Evolutionary conservation across 2,113 vertebrate species (phyloP), one percentile per base, ranked within the genome.

Genomic region (Rhadina sibilatrix): DNA sequence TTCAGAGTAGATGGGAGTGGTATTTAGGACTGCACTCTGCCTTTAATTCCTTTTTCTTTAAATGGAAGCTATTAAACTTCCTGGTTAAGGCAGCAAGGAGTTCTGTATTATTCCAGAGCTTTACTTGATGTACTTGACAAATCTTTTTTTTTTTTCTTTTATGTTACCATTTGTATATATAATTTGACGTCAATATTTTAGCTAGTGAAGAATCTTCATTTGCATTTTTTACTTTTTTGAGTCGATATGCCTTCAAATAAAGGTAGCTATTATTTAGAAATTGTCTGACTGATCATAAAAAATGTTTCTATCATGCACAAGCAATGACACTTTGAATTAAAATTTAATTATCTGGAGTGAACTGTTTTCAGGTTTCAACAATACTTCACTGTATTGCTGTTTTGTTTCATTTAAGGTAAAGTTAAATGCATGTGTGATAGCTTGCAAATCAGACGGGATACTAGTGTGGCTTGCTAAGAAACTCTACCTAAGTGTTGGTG

Each of bases 301-400:
- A 70, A 60, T 80, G 37, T 87, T 93, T 87, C 78, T 64, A 37
- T 94, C 54, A 23, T 69, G 74, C 21, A 44, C 57, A 89, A 87
- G 84, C 33, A 80, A 77, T 75, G 92, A 91, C 69, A 94, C 79
- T 87, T 83, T 71, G 59, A 94, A 78, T 84, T 81, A 97, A 92
- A 96, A 83, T 95, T 92, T 94, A 94, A 97, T 96, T 92, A 84
- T 40, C 11, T 38, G 61, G 27, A 93, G 50, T 20, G 76, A 83
- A 87, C 60, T 87, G 61, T 89, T 96, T 79, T 72, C 56, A 69
- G 53, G 16, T 89, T 76, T 93, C 59, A 90, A 42, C 38, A 71
- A 40, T 64, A 35, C 27, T 81, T 90, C 47, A 75, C 31, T 46
- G 12, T 24, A 77, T 35, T 65, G 65, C 63, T 83, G 57, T 47